phyloP scores from a whole-genome alignment of 2,888 invertebrate genomes.

The Willowsia nigromaculata region DNA sequence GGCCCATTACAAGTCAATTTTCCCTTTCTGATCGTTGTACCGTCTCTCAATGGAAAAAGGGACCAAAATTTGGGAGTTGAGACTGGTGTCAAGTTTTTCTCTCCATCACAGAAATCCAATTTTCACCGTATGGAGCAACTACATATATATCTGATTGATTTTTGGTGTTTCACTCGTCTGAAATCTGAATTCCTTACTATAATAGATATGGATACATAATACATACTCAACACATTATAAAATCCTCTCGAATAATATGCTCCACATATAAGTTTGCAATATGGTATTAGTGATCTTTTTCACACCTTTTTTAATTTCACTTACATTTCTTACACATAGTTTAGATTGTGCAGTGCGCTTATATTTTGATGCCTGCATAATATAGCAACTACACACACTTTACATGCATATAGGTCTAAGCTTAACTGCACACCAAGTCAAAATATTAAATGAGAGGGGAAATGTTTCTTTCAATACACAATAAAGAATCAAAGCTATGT shows the following conservation, averaged over 20 bases:
- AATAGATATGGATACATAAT: neutral
- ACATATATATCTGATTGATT: neutral
- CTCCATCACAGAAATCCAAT: slow-evolving; percentile 12
- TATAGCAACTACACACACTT: neutral
- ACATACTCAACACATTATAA: neutral
- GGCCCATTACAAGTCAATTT: slow-evolving; percentile 66
- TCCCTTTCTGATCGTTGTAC: neutral
- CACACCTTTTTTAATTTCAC: slow-evolving; percentile 50
- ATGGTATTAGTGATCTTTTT: slow-evolving; percentile 50
- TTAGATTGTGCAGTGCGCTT: too few species aligned
- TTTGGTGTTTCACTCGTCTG: too few species aligned
- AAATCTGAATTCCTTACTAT: neutral
- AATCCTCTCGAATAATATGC: neutral
- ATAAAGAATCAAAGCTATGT: neutral
- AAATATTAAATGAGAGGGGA: slow-evolving; percentile 23
- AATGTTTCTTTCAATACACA: slow-evolving; percentile 5
- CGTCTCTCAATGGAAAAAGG: neutral
- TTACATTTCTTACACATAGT: neutral
- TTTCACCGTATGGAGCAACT: slow-evolving; percentile 5
- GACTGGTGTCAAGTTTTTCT: neutral
- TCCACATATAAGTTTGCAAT: neutral
- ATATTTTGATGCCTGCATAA: neutral
- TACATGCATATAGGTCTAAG: neutral
- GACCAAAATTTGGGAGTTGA: neutral
- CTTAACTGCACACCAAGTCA: slow-evolving; percentile 17